phyloP scores from a whole-genome alignment of 1,140 invertebrate genomes.

The Argopecten irradians region DNA sequence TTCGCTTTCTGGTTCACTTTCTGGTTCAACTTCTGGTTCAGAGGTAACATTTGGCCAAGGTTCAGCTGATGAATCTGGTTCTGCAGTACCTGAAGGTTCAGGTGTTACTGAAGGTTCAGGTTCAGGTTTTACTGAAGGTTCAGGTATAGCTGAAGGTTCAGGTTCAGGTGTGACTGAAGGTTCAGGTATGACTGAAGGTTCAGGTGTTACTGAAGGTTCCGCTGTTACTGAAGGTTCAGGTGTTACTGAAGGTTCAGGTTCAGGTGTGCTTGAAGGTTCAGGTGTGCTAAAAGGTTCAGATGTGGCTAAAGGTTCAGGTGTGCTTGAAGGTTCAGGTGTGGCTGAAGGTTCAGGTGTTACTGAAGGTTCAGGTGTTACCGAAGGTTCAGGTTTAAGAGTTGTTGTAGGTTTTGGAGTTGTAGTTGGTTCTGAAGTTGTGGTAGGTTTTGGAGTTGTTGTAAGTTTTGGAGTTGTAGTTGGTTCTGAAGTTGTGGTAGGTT shows the following conservation, averaged over 20 bases:
- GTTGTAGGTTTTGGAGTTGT: not conserved
- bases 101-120: too few species aligned
- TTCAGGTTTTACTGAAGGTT: not conserved
- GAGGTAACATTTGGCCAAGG: not conserved
- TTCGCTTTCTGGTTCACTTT: conserved; percentile 28
- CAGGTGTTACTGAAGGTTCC: not conserved
- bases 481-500: not conserved
- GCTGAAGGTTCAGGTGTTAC: not conserved
- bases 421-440: conserved; percentile 8
- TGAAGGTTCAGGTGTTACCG: not conserved
- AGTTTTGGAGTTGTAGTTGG: not conserved
- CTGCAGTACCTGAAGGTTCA: not conserved
- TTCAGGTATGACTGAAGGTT: not conserved
- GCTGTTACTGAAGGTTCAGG: not conserved
- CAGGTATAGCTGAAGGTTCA: not conserved
- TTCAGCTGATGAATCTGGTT: conserved; percentile 24
- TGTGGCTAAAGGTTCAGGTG: conserved; percentile 10
- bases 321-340: not conserved
- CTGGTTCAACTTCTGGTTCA: conserved; percentile 41
- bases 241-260: not conserved
- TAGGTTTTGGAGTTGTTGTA: not conserved
- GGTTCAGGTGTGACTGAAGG: not conserved
- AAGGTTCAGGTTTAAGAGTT: not conserved
- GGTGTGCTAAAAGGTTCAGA: not conserved
- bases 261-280: conserved; percentile 33